A percentile compares a stretch with the other conserved stretches of the same genome.
phyloP scores from a whole-genome alignment of 2,113 vertebrate species.

The Gobiocypris rarus region DNA sequence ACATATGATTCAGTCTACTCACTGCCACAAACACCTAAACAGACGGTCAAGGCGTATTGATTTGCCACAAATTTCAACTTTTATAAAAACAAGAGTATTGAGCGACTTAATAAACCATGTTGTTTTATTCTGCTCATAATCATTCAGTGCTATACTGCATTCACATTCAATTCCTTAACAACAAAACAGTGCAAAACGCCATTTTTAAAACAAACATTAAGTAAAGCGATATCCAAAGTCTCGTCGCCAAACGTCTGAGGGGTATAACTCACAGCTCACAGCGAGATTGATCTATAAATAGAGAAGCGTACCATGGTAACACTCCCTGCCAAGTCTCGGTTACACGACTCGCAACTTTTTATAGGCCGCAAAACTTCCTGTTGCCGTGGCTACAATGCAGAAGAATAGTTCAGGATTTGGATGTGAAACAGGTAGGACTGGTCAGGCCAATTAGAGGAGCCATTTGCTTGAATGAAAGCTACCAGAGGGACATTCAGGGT shows the following conservation, averaged over 20 bases:
- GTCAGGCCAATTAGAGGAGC: conserved; percentile 69
- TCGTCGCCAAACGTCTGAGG: conserved; percentile 30
- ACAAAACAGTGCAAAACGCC: not conserved
- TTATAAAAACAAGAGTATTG: not conserved
- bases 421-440: conserved; percentile 73
- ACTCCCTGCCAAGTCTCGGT: conserved; percentile 66
- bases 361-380: conserved; percentile 75
- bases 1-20: not conserved
- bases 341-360: conserved; percentile 75
- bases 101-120: not conserved
- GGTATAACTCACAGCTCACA: conserved; percentile 52
- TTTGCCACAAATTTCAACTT: conserved; percentile 3
- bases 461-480: conserved; percentile 68
- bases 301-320: conserved; percentile 69
- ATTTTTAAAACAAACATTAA: conserved; percentile 7
- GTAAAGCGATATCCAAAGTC: not conserved
- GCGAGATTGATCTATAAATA: conserved; percentile 72
- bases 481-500: conserved; percentile 64
- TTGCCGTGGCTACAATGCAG: conserved; percentile 73
- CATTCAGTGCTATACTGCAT: not conserved
- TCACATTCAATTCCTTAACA: conserved; percentile 5
- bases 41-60: not conserved
- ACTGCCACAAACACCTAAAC: not conserved
- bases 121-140: not conserved
- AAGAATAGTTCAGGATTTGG: conserved; percentile 66